Conservation (phyloP, 2,888 invertebrate genomes). For the Mythimna ferrago region DNA sequence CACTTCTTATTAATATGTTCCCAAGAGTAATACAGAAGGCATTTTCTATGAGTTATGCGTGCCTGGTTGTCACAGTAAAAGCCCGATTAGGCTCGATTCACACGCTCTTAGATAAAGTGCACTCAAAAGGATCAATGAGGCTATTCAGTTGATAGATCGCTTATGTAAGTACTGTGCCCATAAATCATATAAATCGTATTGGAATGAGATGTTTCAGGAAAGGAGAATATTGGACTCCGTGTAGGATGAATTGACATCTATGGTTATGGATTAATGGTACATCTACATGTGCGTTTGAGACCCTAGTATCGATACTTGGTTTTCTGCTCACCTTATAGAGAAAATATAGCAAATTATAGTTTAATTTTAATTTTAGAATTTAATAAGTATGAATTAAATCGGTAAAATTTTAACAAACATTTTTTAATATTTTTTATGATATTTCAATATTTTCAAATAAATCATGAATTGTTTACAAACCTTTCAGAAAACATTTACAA, state of each 20-base stretch:
- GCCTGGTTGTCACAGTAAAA: constrained; percentile 28
- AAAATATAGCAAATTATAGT: neutral
- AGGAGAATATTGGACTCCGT: neutral
- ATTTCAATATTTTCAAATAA: neutral
- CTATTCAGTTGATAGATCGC: constrained; percentile 33
- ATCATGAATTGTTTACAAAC: constrained; percentile 56
- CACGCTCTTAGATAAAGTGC: constrained; percentile 47
- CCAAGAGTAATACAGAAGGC: constrained; percentile 14
- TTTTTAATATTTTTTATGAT: neutral
- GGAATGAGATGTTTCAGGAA: constrained; percentile 20
- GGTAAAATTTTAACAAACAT: neutral
- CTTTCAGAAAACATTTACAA: constrained; percentile 66
- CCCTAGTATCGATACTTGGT: constrained; percentile 23
- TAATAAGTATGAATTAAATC: neutral
- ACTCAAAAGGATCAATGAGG: constrained; percentile 40
- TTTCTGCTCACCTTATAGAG: constrained; percentile 7
- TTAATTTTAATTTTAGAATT: neutral
- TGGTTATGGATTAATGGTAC: neutral
- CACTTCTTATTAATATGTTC: constrained; percentile 17
- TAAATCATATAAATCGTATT: constrained; percentile 27
- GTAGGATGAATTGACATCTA: neutral
- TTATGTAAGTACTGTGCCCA: constrained; percentile 7
- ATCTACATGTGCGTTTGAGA: neutral
- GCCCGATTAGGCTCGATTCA: constrained; percentile 30
- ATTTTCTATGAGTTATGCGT: constrained; percentile 13